phyloP scores from a whole-genome alignment of 2,113 vertebrate species.

The Seriola aureovittata region DNA sequence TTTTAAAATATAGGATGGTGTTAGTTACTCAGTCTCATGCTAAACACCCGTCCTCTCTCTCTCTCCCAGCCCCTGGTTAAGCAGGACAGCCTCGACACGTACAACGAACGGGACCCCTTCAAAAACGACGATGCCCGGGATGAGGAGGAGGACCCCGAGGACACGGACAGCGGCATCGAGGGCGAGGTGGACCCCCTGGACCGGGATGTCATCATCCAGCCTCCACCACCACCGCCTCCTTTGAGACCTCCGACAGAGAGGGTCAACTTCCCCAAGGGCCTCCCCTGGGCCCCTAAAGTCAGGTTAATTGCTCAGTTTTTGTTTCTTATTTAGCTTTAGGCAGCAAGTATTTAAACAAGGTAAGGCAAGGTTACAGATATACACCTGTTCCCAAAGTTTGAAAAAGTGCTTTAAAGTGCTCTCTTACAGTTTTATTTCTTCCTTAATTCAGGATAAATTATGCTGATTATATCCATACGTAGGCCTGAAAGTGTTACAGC shows the following conservation, averaged over 20 bases:
- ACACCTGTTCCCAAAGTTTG: neutral
- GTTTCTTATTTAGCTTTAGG: neutral
- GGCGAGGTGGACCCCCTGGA: constrained; percentile 94
- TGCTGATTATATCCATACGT: neutral
- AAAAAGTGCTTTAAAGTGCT: neutral
- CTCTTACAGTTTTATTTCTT: neutral
- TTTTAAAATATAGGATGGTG: neutral
- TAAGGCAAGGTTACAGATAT: neutral
- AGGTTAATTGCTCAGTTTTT: constrained; percentile 83
- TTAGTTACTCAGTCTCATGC: neutral
- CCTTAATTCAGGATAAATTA: neutral
- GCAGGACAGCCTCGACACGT: constrained; percentile 97
- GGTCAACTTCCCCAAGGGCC: constrained; percentile 93
- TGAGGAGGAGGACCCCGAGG: constrained; percentile 91
- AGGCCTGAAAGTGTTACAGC: neutral
- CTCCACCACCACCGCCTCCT: constrained; percentile 73
- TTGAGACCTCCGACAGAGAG: constrained; percentile 85
- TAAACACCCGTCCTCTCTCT: constrained; percentile 12
- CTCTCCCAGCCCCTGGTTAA: constrained; percentile 90
- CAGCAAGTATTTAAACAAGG: neutral
- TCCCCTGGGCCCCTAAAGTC: constrained; percentile 99
- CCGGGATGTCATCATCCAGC: constrained; percentile 88
- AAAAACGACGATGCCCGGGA: constrained; percentile 92
- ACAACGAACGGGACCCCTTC: constrained; percentile 97
- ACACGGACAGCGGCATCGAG: constrained; percentile 88